Evolutionary conservation across 2,888 invertebrate genomes (phyloP), one percentile per base, ranked within the genome.

Genomic region (Toxonevra muliebris): DNA sequence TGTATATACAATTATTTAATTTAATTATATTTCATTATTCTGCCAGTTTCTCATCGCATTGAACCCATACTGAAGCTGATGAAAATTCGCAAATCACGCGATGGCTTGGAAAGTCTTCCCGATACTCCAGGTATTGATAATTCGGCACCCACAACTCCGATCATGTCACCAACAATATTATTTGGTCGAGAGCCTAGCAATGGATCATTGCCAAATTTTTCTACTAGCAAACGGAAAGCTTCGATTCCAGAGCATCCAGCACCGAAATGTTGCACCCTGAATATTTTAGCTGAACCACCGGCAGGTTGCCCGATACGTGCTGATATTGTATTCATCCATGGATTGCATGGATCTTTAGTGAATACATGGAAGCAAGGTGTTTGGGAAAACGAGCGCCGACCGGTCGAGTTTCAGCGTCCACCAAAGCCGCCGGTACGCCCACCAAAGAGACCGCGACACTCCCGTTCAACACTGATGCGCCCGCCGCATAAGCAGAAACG

Each of bases 281-380:
- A 85, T 61, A 76, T 85, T 11, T 75, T 85, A 45, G 83, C 84
- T 11, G 82, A 82, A 54, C 85, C 85, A 4, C 79, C 84, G 10
- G 73, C 79, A 7, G 84, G 82, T 20, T 75, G 73, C 9, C 81
- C 82, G 1, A 85, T 85, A 54, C 80, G 82, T 5, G 88, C 88
- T 2, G 95, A 96, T 79, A 89, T 95, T 20, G 89, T 96, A 19
- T 93, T 96, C 78, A 89, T 95, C 0, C 95, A 96, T 78, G 95
- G 83, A 0, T 75, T 85, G 19, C 85, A 85, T 64, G 89, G 92
- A 0, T 94, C 94, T 0, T 87, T 92, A 42, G 89, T 90, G 19
- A 92, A 92, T 77, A 95, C 95, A 0, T 95, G 95, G 95, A 88
- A 92, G 57, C 94, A 94, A 80, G 92, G 92, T 0, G 87, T 89